Conservation (phyloP, 1,140 invertebrate genomes). For the Caerostris darwini region DNA sequence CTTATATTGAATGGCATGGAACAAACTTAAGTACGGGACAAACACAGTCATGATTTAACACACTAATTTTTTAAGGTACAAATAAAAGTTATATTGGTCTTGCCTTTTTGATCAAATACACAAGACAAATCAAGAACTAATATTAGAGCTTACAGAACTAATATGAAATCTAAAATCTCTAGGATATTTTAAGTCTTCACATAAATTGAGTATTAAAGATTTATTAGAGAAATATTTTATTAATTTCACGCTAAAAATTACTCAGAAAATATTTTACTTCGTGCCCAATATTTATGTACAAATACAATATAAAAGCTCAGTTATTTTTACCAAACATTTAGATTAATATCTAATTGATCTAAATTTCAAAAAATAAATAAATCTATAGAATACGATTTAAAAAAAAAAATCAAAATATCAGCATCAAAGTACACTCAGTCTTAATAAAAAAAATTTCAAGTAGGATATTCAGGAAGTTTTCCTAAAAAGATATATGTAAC, state of each 20-base stretch:
- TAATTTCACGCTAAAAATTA: not conserved
- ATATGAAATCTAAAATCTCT: not conserved
- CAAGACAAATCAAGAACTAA: not conserved
- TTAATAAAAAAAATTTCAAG: not conserved
- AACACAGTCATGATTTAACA: not conserved
- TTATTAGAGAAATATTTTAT: not conserved
- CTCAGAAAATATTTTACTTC: conserved; percentile 1
- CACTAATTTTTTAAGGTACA: not conserved
- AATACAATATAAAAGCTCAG: not conserved
- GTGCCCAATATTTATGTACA: not conserved
- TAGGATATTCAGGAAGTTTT: too few relatives aligned
- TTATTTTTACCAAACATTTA: not conserved
- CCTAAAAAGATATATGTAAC: too few relatives aligned
- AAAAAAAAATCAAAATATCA: not conserved
- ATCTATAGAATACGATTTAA: not conserved
- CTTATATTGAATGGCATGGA: conserved; percentile 42
- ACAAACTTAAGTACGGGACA: conserved; percentile 49
- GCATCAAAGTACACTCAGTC: not conserved
- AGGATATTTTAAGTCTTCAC: not conserved
- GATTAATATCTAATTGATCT: not conserved
- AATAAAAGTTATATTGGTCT: not conserved
- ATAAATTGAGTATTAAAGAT: not conserved
- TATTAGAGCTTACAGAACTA: not conserved
- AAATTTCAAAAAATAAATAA: not conserved
- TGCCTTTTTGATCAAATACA: conserved; percentile 7